Evolutionary conservation across 1,140 invertebrate species (phyloP).

Genomic region (Drosophila bipectinata): DNA sequence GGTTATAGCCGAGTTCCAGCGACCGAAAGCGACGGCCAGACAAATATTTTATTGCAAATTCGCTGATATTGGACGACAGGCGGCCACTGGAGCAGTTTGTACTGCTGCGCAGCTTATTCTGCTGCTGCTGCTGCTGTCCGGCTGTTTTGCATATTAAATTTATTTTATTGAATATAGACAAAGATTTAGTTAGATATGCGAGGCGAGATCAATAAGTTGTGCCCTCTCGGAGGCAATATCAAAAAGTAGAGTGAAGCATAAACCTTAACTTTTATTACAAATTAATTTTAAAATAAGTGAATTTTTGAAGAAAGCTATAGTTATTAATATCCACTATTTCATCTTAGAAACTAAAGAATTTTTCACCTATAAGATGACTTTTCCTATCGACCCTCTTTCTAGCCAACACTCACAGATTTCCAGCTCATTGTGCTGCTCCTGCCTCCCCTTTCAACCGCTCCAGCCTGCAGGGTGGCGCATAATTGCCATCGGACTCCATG

Average conservation of each 20-base stretch:
- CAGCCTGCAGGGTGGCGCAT: slow-evolving; percentile 24
- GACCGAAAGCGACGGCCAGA: slow-evolving; percentile 58
- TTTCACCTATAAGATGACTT: not conserved
- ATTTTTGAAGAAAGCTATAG: too few relatives aligned
- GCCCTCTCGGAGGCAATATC: too few relatives aligned
- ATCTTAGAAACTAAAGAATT: too few relatives aligned
- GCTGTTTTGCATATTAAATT: slow-evolving; percentile 81
- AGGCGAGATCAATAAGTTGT: slow-evolving; percentile 34
- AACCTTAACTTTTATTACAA: too few relatives aligned
- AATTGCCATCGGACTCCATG: slow-evolving; percentile 65
- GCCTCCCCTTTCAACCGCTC: slow-evolving; percentile 6
- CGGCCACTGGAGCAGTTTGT: slow-evolving; percentile 52
- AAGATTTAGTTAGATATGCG: slow-evolving; percentile 56
- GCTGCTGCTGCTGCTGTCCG: slow-evolving; percentile 16
- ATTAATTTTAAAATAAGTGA: too few relatives aligned
- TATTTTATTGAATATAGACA: slow-evolving; percentile 77
- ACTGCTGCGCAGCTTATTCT: slow-evolving; percentile 16
- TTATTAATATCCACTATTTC: too few relatives aligned
- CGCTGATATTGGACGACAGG: slow-evolving; percentile 78
- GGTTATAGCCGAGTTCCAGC: not conserved
- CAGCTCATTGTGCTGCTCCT: slow-evolving; percentile 25
- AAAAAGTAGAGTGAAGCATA: too few relatives aligned
- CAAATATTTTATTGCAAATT: slow-evolving; percentile 82
- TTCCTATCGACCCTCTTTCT: slow-evolving; percentile 28
- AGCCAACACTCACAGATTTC: slow-evolving; percentile 16